Evolutionary conservation across 1,140 invertebrate genomes (phyloP).

Genomic region (Lutraria rhynchaena): DNA sequence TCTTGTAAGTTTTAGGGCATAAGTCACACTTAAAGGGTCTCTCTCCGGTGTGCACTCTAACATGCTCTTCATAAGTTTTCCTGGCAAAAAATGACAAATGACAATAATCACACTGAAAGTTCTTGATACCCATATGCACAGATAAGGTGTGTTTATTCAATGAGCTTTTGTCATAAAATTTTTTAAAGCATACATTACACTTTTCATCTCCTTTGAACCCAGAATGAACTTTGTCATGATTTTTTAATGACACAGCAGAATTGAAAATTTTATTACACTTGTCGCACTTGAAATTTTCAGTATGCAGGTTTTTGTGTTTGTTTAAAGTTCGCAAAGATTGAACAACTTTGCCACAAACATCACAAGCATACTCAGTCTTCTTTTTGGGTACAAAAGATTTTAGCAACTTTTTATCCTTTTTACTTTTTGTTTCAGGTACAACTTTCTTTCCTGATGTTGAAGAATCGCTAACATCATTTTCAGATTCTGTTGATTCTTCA

Average conservation of each 20-base stretch:
- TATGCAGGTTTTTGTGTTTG: constrained; percentile 50
- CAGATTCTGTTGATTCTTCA: too few species aligned
- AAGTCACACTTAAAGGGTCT: constrained; percentile 86
- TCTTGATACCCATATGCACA: constrained; percentile 54
- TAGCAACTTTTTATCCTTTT: background rate
- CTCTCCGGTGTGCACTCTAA: constrained; percentile 88
- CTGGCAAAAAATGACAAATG: constrained; percentile 35
- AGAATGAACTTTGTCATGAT: constrained; percentile 39
- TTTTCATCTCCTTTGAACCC: constrained; percentile 37
- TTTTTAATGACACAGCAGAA: constrained; percentile 33
- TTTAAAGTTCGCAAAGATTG: constrained; percentile 16
- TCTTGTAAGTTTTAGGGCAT: constrained; percentile 92
- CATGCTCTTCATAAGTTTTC: constrained; percentile 84
- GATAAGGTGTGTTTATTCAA: constrained; percentile 52
- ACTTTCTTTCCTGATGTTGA: too few species aligned
- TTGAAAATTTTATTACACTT: constrained; percentile 44
- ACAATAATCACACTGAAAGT: constrained; percentile 46
- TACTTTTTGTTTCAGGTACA: too few species aligned
- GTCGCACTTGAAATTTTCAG: constrained; percentile 29
- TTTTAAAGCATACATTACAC: constrained; percentile 51
- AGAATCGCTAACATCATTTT: too few species aligned
- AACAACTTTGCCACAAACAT: constrained; percentile 35
- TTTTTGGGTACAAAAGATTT: background rate
- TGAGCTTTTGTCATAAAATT: constrained; percentile 51
- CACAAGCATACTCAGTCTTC: constrained; percentile 38